These are phyloP conservation scores for Troilus luridus DNA, from an alignment of 2,888 invertebrate species.

Conservation along the genomic window DNA sequence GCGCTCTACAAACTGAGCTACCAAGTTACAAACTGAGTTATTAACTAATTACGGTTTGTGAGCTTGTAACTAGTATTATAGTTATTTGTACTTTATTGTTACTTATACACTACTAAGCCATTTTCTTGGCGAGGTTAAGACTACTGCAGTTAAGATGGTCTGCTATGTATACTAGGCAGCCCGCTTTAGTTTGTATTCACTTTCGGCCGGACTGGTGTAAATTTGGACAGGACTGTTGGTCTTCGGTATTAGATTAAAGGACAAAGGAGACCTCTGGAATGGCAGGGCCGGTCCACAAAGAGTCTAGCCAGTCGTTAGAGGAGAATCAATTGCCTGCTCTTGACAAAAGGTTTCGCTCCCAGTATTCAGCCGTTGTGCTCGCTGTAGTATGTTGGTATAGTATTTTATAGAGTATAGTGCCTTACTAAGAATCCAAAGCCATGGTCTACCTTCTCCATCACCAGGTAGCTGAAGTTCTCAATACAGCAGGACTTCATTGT, in stretches of 20 bases:
- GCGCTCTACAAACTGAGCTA: too few species aligned
- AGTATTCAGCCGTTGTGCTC: background rate
- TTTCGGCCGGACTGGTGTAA: background rate
- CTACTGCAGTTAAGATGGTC: background rate
- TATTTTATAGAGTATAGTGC: background rate
- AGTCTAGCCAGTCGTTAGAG: background rate
- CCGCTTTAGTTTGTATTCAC: background rate
- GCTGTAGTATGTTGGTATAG: background rate
- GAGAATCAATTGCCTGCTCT: background rate
- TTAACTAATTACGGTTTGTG: too few species aligned
- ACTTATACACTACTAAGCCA: background rate
- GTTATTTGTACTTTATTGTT: background rate
- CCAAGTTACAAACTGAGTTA: too few species aligned
- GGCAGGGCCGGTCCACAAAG: background rate
- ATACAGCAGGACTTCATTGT: background rate
- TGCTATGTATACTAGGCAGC: background rate
- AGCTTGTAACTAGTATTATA: too few species aligned
- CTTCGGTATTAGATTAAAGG: slow-evolving; percentile 37
- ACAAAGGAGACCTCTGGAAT: background rate
- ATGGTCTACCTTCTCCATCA: background rate
- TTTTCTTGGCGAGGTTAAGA: background rate
- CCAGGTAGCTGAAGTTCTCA: background rate
- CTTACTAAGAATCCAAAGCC: background rate
- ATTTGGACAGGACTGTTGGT: slow-evolving; percentile 32
- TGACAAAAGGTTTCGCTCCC: background rate